Conservation (phyloP, 2,797 vertebrate species). For the Pseudochaenichthys georgianus region DNA sequence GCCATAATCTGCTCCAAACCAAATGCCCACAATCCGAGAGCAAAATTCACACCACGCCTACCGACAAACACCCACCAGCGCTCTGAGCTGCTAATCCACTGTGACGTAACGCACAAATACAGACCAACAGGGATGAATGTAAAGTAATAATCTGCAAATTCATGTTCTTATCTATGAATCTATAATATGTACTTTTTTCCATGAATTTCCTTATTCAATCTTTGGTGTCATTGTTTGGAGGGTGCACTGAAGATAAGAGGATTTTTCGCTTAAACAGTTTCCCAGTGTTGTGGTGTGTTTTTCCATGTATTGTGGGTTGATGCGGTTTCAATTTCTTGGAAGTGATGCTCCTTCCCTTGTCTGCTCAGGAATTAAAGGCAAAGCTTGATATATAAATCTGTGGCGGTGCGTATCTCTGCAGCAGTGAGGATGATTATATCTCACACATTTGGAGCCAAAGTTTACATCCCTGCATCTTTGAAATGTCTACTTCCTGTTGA, state of each 20-base stretch:
- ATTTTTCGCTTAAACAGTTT: not conserved
- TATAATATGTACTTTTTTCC: not conserved
- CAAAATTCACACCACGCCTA: slow-evolving; percentile 39
- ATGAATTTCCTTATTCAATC: not conserved
- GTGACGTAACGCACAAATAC: slow-evolving; percentile 35
- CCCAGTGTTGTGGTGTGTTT: not conserved
- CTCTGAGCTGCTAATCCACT: slow-evolving; percentile 48
- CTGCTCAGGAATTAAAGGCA: slow-evolving; percentile 10
- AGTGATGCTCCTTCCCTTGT: not conserved
- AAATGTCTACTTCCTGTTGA: slow-evolving; percentile 3
- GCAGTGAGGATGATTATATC: not conserved
- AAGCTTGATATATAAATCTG: not conserved
- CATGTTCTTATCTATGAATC: slow-evolving; percentile 18
- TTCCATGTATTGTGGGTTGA: slow-evolving; percentile 18
- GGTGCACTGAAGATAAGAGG: not conserved
- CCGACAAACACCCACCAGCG: slow-evolving; percentile 38
- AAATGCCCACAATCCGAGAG: slow-evolving; percentile 60
- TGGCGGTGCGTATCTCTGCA: not conserved
- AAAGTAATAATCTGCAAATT: slow-evolving; percentile 38
- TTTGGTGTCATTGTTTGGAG: slow-evolving; percentile 2
- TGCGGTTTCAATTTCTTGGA: slow-evolving; percentile 20
- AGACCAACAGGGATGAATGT: slow-evolving; percentile 24
- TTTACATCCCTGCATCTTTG: not conserved
- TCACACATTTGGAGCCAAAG: not conserved
- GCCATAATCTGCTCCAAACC: slow-evolving; percentile 59